Percentiles rank a stretch among this genome's conserved stretches.
phyloP scores from a whole-genome alignment of 1,140 invertebrate species.

The Penaeus japonicus region DNA sequence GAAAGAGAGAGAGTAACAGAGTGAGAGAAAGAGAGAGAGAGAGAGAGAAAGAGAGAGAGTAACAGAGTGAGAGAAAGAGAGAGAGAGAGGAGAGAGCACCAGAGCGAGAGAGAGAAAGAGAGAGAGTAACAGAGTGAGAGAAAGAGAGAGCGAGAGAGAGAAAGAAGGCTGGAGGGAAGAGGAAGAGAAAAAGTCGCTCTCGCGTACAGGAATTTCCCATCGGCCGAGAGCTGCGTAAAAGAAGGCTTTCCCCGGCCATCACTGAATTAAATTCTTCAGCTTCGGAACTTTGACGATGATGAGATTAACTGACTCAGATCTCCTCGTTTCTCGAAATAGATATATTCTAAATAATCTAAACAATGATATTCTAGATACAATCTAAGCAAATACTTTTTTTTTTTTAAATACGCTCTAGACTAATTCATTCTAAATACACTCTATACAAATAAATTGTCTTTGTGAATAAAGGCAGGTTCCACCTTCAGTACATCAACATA shows the following conservation, averaged over 20 bases:
- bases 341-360: no score
- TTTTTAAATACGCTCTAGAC: no score
- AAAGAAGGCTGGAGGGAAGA: background rate
- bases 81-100: background rate
- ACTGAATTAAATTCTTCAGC: background rate
- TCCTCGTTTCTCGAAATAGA: no score
- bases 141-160: background rate
- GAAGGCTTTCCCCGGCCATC: background rate
- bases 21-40: background rate
- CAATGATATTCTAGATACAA: no score
- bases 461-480: background rate
- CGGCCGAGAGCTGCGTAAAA: background rate
- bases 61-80: conserved; percentile 6
- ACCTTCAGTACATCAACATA: background rate
- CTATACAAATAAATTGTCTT: no score
- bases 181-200: background rate
- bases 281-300: no score
- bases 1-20: no score
- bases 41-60: conserved; percentile 7
- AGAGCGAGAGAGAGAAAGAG: background rate
- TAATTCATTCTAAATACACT: no score
- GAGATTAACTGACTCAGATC: no score
- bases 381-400: no score
- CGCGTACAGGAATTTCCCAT: background rate
- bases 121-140: background rate